Evolutionary conservation across 2,888 invertebrate species (phyloP).

Genomic region (Eurytoma californica): DNA sequence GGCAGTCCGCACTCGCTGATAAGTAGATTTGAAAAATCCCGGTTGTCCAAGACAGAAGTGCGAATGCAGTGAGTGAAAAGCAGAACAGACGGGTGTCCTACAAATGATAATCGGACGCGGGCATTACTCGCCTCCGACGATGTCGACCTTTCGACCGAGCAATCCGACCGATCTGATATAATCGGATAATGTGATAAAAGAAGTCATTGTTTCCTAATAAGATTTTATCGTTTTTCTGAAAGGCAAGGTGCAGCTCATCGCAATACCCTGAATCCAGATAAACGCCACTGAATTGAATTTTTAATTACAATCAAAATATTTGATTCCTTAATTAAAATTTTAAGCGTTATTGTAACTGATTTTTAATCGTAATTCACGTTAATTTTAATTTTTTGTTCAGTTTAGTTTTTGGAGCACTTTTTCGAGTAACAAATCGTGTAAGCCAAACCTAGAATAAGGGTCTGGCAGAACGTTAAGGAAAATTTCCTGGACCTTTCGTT

Average conservation of each 20-base stretch:
- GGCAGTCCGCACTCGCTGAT: background rate
- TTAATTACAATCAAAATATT: background rate
- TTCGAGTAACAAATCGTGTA: no score
- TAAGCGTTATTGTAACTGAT: background rate
- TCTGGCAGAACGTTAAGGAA: no score
- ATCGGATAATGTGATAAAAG: conserved; percentile 5
- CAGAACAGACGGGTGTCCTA: no score
- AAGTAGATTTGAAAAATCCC: background rate
- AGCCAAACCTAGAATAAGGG: no score
- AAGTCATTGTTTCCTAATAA: background rate
- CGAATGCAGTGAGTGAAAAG: no score
- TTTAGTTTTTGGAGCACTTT: no score
- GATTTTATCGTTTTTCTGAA: background rate
- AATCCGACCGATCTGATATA: background rate
- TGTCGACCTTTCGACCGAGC: background rate
- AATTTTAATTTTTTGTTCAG: no score
- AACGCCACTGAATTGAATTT: background rate
- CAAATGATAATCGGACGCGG: no score
- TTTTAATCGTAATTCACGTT: background rate
- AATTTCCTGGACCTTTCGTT: no score
- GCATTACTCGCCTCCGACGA: background rate
- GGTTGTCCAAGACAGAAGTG: no score
- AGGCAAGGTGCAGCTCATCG: no score
- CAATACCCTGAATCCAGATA: background rate
- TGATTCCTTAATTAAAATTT: background rate